Evolutionary conservation across 2,888 invertebrate genomes (phyloP).

Genomic region (Leptinotarsa haldemani): DNA sequence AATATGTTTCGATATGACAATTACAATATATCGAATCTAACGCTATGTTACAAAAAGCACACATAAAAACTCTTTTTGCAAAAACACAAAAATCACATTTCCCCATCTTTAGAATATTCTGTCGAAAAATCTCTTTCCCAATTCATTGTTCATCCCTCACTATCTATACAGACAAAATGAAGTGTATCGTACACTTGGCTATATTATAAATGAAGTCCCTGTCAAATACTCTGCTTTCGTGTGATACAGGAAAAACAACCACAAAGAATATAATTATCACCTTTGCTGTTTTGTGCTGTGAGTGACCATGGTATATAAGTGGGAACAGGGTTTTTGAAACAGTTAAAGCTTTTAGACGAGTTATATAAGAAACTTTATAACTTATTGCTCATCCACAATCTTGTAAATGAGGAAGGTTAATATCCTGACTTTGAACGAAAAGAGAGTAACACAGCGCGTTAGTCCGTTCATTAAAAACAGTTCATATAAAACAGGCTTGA

Average conservation of each 20-base stretch:
- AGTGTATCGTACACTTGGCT: constrained; percentile 52
- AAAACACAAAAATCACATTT: constrained; percentile 46
- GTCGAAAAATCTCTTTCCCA: constrained; percentile 22
- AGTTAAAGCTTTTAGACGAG: neutral
- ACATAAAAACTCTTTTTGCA: constrained; percentile 43
- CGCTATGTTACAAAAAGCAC: constrained; percentile 49
- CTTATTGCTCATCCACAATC: neutral
- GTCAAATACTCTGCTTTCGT: constrained; percentile 26
- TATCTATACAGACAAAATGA: constrained; percentile 51
- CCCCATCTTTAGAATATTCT: constrained; percentile 25
- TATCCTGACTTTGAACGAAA: neutral
- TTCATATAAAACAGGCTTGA: neutral
- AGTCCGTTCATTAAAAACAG: neutral
- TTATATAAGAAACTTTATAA: neutral
- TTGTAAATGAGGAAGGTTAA: neutral
- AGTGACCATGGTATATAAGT: neutral
- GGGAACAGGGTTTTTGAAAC: neutral
- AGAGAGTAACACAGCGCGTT: neutral
- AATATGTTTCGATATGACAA: constrained; percentile 50
- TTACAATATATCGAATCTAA: constrained; percentile 53
- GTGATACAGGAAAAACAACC: neutral
- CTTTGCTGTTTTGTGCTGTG: neutral
- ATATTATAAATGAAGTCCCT: constrained; percentile 35
- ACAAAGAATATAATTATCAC: no score
- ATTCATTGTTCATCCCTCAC: constrained; percentile 34